phyloP scores from a whole-genome alignment of 2,797 vertebrate genomes.

The Falco columbarius region DNA sequence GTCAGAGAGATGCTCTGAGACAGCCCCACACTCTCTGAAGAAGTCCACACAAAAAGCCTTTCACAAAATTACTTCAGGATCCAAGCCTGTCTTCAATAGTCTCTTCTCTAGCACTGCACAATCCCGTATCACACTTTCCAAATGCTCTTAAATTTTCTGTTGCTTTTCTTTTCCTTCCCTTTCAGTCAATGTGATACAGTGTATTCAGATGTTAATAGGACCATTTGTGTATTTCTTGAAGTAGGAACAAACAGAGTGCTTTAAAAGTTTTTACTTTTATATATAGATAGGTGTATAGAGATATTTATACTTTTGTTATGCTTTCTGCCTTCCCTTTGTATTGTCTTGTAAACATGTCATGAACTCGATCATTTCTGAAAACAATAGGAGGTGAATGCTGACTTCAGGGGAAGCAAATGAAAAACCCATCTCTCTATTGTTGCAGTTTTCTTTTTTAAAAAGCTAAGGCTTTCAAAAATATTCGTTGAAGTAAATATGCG shows the following conservation, averaged over 20 bases:
- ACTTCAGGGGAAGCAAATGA: neutral
- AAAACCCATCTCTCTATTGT: slow-evolving; percentile 24
- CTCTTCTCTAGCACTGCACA: neutral
- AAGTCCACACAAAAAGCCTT: neutral
- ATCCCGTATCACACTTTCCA: neutral
- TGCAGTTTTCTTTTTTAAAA: neutral
- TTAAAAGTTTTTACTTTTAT: slow-evolving; percentile 27
- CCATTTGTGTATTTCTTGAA: neutral
- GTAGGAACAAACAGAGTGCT: neutral
- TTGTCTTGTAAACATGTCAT: slow-evolving; percentile 34
- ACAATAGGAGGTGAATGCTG: slow-evolving; percentile 27
- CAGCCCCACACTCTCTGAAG: neutral
- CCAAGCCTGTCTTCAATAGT: neutral
- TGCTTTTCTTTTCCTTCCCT: neutral
- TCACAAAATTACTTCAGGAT: neutral
- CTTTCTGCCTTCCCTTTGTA: slow-evolving; percentile 34
- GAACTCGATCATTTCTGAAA: slow-evolving; percentile 19
- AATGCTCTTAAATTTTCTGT: neutral
- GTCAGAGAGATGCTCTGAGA: neutral
- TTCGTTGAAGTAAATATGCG: neutral
- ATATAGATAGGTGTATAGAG: neutral
- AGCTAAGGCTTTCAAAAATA: neutral
- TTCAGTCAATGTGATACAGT: neutral
- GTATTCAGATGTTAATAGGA: neutral
- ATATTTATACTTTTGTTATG: slow-evolving; percentile 47